These are phyloP conservation scores for Limenitis camilla DNA, from an alignment of 2,888 invertebrate species.

Conservation along the genomic window DNA sequence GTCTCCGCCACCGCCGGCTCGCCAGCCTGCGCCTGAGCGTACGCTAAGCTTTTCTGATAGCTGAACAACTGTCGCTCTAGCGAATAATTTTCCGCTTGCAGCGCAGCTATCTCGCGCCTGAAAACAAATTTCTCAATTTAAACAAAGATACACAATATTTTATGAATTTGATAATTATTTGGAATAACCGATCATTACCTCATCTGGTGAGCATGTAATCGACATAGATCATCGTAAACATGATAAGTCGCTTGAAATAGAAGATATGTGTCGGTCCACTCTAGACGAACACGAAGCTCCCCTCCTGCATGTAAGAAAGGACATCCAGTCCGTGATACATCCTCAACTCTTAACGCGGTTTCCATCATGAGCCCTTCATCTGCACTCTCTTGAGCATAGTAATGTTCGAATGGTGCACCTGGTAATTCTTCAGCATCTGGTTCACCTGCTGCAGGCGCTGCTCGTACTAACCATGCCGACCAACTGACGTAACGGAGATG, in stretches of 20 bases:
- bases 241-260: constrained; percentile 88
- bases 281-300: constrained; percentile 83
- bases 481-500: constrained; percentile 81
- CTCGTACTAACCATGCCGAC: constrained; percentile 79
- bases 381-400: constrained; percentile 84
- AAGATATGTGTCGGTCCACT: constrained; percentile 87
- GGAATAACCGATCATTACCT: constrained; percentile 62
- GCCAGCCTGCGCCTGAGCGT: constrained; percentile 78
- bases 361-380: constrained; percentile 89
- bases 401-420: constrained; percentile 84
- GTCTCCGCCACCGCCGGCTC: constrained; percentile 58
- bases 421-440: constrained; percentile 79
- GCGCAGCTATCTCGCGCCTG: constrained; percentile 84
- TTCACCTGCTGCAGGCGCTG: constrained; percentile 70
- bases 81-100: constrained; percentile 89
- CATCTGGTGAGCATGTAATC: constrained; percentile 89
- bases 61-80: constrained; percentile 87
- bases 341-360: constrained; percentile 82
- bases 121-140: neutral
- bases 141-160: neutral
- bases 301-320: constrained; percentile 82
- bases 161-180: neutral
- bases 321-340: constrained; percentile 79
- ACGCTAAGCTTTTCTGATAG: constrained; percentile 86
- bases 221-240: constrained; percentile 86